phyloP scores from a whole-genome alignment of 1,140 invertebrate genomes.

The Plectrocnemia conspersa region DNA sequence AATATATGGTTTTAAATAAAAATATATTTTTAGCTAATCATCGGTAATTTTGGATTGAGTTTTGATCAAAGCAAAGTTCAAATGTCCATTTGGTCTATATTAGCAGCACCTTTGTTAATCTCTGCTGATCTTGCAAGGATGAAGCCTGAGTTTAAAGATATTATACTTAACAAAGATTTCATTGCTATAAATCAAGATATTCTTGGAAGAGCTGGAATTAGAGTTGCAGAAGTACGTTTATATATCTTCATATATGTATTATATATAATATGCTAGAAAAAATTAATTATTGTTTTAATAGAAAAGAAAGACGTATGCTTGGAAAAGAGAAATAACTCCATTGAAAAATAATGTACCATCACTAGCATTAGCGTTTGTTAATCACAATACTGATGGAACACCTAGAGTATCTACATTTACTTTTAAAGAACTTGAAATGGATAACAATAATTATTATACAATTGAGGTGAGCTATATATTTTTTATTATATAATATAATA shows the following conservation, averaged over 20 bases:
- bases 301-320: slow-evolving; percentile 6
- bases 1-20: too few species aligned
- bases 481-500: neutral
- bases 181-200: slow-evolving; percentile 73
- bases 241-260: too few species aligned
- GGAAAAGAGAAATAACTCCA: slow-evolving; percentile 12
- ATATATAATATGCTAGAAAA: too few species aligned
- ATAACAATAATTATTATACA: neutral
- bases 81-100: slow-evolving; percentile 82
- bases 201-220: slow-evolving; percentile 63
- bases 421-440: slow-evolving; percentile 9
- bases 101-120: slow-evolving; percentile 83
- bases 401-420: slow-evolving; percentile 7
- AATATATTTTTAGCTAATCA: slow-evolving; percentile 56
- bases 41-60: slow-evolving; percentile 79
- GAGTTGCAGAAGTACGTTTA: slow-evolving; percentile 46
- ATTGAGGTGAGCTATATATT: neutral
- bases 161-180: slow-evolving; percentile 64
- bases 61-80: slow-evolving; percentile 74
- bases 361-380: slow-evolving; percentile 9
- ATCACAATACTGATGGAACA: slow-evolving; percentile 7
- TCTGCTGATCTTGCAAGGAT: slow-evolving; percentile 72
- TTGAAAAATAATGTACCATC: neutral
- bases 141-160: slow-evolving; percentile 59
- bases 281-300: too few species aligned